These are phyloP conservation scores for Entomyzon cyanotis DNA, from an alignment of 2,113 vertebrate genomes.

Conservation along the genomic window DNA sequence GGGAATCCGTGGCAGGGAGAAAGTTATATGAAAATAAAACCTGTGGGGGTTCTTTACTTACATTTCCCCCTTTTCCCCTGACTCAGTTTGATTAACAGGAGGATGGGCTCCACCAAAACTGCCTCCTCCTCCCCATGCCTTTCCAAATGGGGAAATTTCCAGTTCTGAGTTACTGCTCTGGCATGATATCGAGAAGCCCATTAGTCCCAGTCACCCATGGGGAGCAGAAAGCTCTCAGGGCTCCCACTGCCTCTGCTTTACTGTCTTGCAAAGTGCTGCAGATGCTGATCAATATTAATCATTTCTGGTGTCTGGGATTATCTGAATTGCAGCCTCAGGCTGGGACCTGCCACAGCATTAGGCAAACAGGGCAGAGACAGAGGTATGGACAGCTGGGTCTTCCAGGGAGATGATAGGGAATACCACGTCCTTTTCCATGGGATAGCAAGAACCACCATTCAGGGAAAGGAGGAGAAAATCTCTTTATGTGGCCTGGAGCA, in stretches of 20 bases:
- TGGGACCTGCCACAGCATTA: not conserved
- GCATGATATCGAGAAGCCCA: rapidly evolving
- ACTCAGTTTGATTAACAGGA: not conserved
- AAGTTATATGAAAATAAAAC: not conserved
- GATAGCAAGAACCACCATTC: rapidly evolving
- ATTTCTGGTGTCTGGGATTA: not conserved
- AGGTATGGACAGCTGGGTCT: too few relatives aligned
- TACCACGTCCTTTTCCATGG: not conserved
- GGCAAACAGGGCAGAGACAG: not conserved
- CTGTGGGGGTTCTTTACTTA: not conserved
- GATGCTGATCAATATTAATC: not conserved
- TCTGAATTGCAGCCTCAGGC: not conserved
- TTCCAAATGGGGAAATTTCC: not conserved
- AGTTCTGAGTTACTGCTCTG: not conserved
- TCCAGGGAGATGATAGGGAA: too few relatives aligned
- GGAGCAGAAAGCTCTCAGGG: not conserved
- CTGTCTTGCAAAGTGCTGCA: not conserved
- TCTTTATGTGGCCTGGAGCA: not conserved
- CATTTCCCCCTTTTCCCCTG: not conserved
- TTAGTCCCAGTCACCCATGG: not conserved
- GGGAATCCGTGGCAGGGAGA: not conserved
- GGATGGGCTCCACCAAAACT: not conserved
- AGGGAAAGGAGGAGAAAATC: not conserved
- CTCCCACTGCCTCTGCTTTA: not conserved
- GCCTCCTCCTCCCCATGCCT: not conserved